Evolutionary conservation across 2,888 invertebrate genomes (phyloP).

Genomic region (Cerastis rubricosa): DNA sequence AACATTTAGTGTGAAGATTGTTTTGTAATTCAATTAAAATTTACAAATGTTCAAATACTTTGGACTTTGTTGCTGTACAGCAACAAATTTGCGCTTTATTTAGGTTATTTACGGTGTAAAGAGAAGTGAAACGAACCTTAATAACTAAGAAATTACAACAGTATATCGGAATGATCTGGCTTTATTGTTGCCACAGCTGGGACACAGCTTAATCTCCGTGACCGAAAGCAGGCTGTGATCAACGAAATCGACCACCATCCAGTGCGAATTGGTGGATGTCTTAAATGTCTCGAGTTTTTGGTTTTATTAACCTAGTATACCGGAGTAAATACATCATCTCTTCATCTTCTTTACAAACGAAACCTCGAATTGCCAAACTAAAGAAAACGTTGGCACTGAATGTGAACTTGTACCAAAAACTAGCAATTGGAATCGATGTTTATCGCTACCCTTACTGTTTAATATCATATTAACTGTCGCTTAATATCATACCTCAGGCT

Average conservation of each 20-base stretch:
- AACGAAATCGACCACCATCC: not conserved
- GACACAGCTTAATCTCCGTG: not conserved
- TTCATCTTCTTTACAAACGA: too few species aligned
- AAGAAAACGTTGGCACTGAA: too few species aligned
- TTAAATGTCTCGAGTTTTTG: not conserved
- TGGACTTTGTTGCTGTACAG: not conserved
- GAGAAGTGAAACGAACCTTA: not conserved
- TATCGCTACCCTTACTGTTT: not conserved
- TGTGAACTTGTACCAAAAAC: not conserved
- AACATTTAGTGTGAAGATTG: conserved; percentile 24
- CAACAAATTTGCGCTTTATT: not conserved
- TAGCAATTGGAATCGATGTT: not conserved
- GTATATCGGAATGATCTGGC: not conserved
- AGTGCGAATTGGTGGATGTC: not conserved
- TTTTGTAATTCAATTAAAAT: conserved; percentile 40
- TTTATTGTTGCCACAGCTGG: not conserved
- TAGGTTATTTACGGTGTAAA: not conserved
- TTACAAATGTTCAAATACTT: not conserved
- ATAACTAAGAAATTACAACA: not conserved
- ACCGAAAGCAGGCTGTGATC: not conserved
- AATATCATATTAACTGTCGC: not conserved
- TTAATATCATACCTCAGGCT: not conserved
- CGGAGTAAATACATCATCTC: too few species aligned
- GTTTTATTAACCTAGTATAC: not conserved
- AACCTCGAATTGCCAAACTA: too few species aligned